A percentile compares a stretch with the other conserved stretches of the same genome.
Conservation (phyloP, 2,797 vertebrate genomes). For the Diceros bicornis region DNA sequence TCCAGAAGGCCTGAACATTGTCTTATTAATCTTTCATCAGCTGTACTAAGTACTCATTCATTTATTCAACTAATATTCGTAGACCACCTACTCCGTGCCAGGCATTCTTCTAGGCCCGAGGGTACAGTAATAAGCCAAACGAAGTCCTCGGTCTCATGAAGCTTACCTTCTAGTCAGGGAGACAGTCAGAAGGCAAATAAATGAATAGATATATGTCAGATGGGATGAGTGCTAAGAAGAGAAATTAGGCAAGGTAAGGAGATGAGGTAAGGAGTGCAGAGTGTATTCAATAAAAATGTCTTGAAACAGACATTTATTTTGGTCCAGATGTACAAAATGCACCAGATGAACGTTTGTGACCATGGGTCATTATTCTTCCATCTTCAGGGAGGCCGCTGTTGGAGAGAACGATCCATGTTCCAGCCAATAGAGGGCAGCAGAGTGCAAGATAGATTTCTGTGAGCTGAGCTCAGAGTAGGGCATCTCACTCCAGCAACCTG, state of each 20-base stretch:
- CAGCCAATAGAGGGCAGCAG: conserved; percentile 42
- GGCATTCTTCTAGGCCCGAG: not conserved
- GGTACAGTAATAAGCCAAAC: not conserved
- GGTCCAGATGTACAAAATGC: not conserved
- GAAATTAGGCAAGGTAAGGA: not conserved
- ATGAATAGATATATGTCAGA: not conserved
- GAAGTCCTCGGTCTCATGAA: not conserved
- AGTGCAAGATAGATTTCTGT: not conserved
- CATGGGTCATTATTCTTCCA: accelerated
- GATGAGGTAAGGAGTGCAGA: not conserved
- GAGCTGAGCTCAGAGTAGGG: accelerated
- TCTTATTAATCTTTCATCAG: not conserved
- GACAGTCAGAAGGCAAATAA: not conserved
- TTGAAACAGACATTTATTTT: not conserved
- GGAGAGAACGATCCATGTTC: not conserved
- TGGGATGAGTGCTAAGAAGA: not conserved
- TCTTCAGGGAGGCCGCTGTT: not conserved
- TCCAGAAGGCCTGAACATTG: not conserved
- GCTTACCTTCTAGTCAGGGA: not conserved
- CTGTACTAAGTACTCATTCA: not conserved
- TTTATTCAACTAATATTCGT: not conserved
- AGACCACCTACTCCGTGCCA: not conserved
- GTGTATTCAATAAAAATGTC: not conserved
- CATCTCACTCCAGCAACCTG: accelerated
- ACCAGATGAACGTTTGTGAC: not conserved